Evolutionary conservation across 1,140 invertebrate genomes (phyloP).

Genomic region (Drosophila oshimai): DNA sequence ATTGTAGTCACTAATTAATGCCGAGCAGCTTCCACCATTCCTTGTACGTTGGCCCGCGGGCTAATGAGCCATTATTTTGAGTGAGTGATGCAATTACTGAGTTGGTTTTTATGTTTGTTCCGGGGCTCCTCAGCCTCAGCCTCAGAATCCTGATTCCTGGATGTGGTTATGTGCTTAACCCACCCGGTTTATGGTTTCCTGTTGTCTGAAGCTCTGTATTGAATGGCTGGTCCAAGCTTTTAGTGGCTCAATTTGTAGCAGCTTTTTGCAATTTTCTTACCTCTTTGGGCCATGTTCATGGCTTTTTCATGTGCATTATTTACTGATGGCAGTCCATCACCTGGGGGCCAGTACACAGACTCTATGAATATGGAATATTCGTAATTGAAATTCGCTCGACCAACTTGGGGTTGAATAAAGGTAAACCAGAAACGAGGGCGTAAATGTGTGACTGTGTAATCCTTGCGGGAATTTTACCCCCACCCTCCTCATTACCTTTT

Average conservation of each 20-base stretch:
- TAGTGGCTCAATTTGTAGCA: conserved; percentile 24
- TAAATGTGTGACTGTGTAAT: neutral
- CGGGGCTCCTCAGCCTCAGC: neutral
- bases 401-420: neutral
- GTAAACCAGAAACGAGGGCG: neutral
- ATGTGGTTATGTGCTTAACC: conserved; percentile 17
- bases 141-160: conserved; percentile 1
- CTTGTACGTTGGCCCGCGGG: neutral
- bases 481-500: neutral
- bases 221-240: conserved; percentile 11
- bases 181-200: conserved; percentile 22
- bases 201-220: conserved; percentile 3
- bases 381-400: conserved; percentile 38
- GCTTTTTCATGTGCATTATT: conserved; percentile 24
- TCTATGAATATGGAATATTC: conserved; percentile 35
- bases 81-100: conserved; percentile 60
- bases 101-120: conserved; percentile 7
- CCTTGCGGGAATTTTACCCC: conserved; percentile 1
- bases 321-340: conserved; percentile 34
- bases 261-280: neutral
- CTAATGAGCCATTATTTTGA: conserved; percentile 60
- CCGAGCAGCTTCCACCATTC: neutral
- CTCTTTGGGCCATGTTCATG: neutral
- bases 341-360: conserved; percentile 5
- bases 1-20: conserved; percentile 23